Percentiles rank a stretch among this genome's conserved stretches.
These are phyloP conservation scores for Nycticebus coucang DNA, from an alignment of 2,113 vertebrate genomes.

Conservation along the genomic window DNA sequence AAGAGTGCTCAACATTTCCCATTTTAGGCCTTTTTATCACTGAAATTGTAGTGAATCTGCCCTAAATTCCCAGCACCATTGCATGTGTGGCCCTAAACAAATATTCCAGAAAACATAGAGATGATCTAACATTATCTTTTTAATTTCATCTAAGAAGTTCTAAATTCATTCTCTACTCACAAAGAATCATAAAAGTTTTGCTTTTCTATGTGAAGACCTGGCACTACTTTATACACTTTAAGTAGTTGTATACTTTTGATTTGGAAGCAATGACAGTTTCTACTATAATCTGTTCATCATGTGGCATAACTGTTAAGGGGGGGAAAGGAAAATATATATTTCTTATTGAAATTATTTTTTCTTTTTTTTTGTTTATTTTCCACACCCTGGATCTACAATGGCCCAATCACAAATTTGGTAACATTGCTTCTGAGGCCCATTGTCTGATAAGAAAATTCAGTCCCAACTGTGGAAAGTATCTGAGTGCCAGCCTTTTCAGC, in stretches of 20 bases:
- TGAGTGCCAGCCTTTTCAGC: conserved; percentile 53
- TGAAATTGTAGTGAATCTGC: conserved; percentile 34
- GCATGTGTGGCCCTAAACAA: not conserved
- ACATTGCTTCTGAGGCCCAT: conserved; percentile 73
- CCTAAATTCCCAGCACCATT: conserved; percentile 13
- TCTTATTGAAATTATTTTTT: conserved; percentile 32
- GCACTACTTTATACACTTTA: not conserved
- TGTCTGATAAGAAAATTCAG: conserved; percentile 56
- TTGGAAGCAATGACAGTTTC: conserved; percentile 49
- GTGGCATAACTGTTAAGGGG: not conserved
- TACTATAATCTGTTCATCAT: not conserved
- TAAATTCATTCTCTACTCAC: conserved; percentile 56
- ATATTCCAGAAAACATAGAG: not conserved
- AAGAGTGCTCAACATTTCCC: not conserved
- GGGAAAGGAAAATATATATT: conserved; percentile 24
- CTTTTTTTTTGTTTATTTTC: not conserved
- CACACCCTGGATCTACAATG: conserved; percentile 56
- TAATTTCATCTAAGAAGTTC: conserved; percentile 51
- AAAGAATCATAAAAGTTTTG: not conserved
- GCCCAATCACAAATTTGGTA: conserved; percentile 73
- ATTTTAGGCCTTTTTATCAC: conserved; percentile 4
- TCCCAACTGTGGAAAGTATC: conserved; percentile 67
- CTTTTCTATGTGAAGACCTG: not conserved
- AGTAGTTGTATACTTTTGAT: not conserved
- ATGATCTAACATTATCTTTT: not conserved